Percentiles rank a stretch among this genome's conserved stretches.
Evolutionary conservation across 2,888 invertebrate species (phyloP).

Genomic region (Caenorhabditis imperialis): DNA sequence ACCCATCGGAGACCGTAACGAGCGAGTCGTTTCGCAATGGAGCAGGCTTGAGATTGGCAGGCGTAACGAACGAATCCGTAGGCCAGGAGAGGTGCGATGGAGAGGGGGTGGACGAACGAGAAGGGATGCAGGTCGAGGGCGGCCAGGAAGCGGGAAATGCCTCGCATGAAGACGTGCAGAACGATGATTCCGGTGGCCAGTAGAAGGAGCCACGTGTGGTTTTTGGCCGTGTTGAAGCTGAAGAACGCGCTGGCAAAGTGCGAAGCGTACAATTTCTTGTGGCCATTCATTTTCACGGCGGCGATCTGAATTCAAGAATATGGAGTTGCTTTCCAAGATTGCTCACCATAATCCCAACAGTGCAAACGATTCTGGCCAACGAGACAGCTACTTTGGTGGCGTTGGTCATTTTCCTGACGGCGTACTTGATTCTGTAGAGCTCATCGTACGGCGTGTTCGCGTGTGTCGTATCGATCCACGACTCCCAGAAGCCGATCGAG

Average conservation of each 20-base stretch:
- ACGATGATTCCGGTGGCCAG: conserved; percentile 59
- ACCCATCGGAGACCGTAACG: conserved; percentile 52
- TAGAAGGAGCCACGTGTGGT: conserved; percentile 57
- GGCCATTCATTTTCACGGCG: conserved; percentile 43
- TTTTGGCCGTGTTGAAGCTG: conserved; percentile 23
- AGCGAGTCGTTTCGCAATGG: conserved; percentile 29
- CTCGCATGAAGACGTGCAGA: conserved; percentile 67
- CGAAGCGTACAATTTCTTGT: conserved; percentile 21
- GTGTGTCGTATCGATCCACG: conserved; percentile 70
- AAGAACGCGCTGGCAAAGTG: conserved; percentile 46
- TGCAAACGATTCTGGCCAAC: conserved; percentile 51
- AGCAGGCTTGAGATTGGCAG: conserved; percentile 50
- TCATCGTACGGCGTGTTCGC: conserved; percentile 67
- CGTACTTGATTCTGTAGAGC: conserved; percentile 73
- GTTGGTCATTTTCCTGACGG: conserved; percentile 69
- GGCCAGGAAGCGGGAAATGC: conserved; percentile 71
- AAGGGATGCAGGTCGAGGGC: conserved; percentile 68
- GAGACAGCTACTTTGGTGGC: conserved; percentile 62
- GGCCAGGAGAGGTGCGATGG: conserved; percentile 63
- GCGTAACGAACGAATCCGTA: conserved; percentile 45
- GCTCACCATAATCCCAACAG: conserved; percentile 43
- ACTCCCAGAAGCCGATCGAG: conserved; percentile 74
- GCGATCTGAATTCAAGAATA: conserved; percentile 14
- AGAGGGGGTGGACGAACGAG: conserved; percentile 68
- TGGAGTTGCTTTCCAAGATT: not conserved